Evolutionary conservation across 2,888 invertebrate genomes (phyloP).

Genomic region (Neoascia interrupta): DNA sequence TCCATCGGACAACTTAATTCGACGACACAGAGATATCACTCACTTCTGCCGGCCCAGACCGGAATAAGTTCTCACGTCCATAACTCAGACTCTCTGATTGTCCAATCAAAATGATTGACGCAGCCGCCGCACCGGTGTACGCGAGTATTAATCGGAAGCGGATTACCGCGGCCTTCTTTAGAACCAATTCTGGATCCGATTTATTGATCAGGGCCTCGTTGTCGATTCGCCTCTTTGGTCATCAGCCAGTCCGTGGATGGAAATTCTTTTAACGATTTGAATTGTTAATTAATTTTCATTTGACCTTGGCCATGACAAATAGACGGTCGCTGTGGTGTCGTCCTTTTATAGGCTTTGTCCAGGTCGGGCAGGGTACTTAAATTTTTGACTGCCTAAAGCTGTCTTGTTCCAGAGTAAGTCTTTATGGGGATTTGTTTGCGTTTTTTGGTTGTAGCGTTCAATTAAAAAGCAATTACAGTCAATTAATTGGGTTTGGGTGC

Average conservation of each 20-base stretch:
- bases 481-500: constrained; percentile 40
- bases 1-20: constrained; percentile 10
- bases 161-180: constrained; percentile 43
- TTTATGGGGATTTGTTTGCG: constrained; percentile 20
- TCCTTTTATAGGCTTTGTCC: constrained; percentile 21
- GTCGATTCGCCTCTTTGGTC: background rate
- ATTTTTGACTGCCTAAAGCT: background rate
- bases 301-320: constrained; percentile 49
- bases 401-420: too few species aligned
- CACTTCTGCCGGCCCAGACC: constrained; percentile 13
- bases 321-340: background rate
- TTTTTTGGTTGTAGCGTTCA: constrained; percentile 16
- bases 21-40: constrained; percentile 37
- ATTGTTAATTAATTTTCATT: constrained; percentile 46
- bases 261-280: constrained; percentile 20
- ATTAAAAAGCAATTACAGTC: constrained; percentile 54
- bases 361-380: constrained; percentile 5
- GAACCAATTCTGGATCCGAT: constrained; percentile 38
- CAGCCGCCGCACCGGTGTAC: constrained; percentile 12
- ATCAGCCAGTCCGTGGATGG: background rate
- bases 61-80: constrained; percentile 51
- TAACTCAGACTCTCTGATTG: constrained; percentile 43
- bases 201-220: constrained; percentile 16
- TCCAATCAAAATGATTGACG: constrained; percentile 59
- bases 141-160: constrained; percentile 40